Base-by-base conservation (phyloP, 1,140 invertebrate species). In the Phymastichus coffea region DNA sequence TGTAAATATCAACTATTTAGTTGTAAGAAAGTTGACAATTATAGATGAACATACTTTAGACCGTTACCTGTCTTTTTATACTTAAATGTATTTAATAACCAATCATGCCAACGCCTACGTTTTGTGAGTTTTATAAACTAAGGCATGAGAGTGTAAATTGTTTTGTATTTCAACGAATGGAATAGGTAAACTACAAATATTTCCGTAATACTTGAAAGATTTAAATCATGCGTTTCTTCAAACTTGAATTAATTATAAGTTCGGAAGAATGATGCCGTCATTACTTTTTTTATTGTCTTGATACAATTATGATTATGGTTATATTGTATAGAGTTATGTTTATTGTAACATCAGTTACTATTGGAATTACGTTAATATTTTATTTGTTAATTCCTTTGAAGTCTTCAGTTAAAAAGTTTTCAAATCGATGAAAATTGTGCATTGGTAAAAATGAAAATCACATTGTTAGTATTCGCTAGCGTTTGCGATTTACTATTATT, bases 251-350 rank as follows among this genome's bases (percentile, higher is more conserved):
- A 23, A 38, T 3, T 35, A 49, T 23, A 20, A 57, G 17, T 17
- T 28, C 26, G 4, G 35, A 14, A 23, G 38, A 17, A 37, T 6
- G 6, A 56, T 35, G 38, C 35, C 22, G 20, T 46, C 40, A n/a
- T n/a, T 15, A 15, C 15, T 10, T 49, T 46, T 49, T 38, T 9
- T 33, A 9, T 49, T 25, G n/a, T n/a, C n/a, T n/a, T n/a, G n/a
- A 30, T 40, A 23, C 3, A 10, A 49, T 40, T 49, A 17, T 26
- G 30, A 23, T 44, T 44, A 12, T 9, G n/a, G n/a, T n/a, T n/a
- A n/a, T n/a, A n/a, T n/a, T 61, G 63, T 59, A 67, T 63, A 56
- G 23, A 60, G 56, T 61, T 52, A 33, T 15, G 57, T 53, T 53
- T 46, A 57, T 30, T 40, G 26, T 2, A 37, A 26, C 46, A 52